Evolutionary conservation across 2,888 invertebrate species (phyloP).

Genomic region (Leucophenga maculata): DNA sequence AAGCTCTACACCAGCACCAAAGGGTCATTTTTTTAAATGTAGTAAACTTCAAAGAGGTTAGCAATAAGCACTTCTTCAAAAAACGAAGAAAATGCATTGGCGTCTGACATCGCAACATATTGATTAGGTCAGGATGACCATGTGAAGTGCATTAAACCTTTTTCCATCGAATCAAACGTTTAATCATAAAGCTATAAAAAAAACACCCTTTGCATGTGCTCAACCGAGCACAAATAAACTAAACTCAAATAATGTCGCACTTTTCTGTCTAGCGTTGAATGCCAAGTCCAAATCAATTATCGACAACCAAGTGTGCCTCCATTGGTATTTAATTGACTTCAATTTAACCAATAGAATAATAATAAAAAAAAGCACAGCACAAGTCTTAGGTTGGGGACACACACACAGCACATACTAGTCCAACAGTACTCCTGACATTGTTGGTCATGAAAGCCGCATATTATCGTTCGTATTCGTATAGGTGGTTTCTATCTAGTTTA

Average conservation of each 20-base stretch:
- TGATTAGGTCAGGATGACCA: too few relatives aligned
- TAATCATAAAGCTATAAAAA: too few relatives aligned
- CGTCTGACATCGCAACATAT: too few relatives aligned
- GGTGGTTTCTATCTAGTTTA: background rate
- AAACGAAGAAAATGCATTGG: too few relatives aligned
- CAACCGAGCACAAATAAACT: background rate
- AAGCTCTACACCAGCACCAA: background rate
- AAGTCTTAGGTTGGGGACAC: too few relatives aligned
- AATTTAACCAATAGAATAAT: background rate
- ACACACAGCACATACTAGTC: background rate
- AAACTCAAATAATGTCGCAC: background rate
- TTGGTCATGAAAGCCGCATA: background rate
- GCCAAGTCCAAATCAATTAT: slow-evolving; percentile 14
- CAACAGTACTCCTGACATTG: background rate
- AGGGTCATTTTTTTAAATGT: too few relatives aligned
- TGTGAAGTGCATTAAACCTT: too few relatives aligned
- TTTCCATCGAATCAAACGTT: too few relatives aligned
- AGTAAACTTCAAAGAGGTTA: too few relatives aligned
- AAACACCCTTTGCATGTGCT: too few relatives aligned
- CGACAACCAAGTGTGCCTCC: background rate
- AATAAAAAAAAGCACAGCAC: slow-evolving; percentile 10
- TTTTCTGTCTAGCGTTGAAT: background rate
- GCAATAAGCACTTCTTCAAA: too few relatives aligned
- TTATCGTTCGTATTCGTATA: background rate
- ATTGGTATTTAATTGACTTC: slow-evolving; percentile 20